A percentile compares a stretch with the other conserved stretches of the same genome.
These are phyloP conservation scores for Oncorhynchus mykiss DNA, from an alignment of 2,113 vertebrate species.

Conservation along the genomic window DNA sequence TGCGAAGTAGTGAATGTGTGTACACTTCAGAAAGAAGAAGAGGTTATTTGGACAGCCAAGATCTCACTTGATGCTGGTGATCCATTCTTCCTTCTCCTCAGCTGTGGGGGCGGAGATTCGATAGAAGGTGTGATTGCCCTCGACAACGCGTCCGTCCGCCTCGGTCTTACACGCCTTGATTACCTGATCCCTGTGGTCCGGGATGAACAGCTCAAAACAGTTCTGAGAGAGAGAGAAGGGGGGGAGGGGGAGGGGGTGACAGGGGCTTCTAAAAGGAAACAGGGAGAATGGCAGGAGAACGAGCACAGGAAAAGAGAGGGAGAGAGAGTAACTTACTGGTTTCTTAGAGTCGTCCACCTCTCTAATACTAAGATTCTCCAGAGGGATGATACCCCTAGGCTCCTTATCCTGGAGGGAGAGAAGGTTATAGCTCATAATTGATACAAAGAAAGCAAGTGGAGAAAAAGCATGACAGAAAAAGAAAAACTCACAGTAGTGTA, in stretches of 20 bases:
- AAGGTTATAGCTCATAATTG: not conserved
- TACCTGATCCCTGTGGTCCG: slow-evolving; percentile 95
- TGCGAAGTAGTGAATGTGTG: too few relatives aligned
- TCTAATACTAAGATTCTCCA: slow-evolving; percentile 94
- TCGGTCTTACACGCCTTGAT: slow-evolving; percentile 99
- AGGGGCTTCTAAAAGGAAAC: not conserved
- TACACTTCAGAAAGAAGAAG: too few relatives aligned
- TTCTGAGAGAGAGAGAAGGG: slow-evolving; percentile 73
- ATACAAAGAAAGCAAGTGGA: not conserved
- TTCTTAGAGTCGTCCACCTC: slow-evolving; percentile 97
- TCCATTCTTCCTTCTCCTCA: slow-evolving; percentile 97
- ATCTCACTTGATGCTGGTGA: slow-evolving; percentile 93
- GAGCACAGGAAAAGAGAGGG: not conserved
- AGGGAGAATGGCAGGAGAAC: not conserved
- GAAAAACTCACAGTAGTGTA: slow-evolving; percentile 88
- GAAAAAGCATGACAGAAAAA: too few relatives aligned
- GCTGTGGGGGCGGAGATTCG: slow-evolving; percentile 91
- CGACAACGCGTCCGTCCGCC: slow-evolving; percentile 92
- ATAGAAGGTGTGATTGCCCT: slow-evolving; percentile 97
- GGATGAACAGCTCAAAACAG: slow-evolving; percentile 97
- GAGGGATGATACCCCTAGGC: slow-evolving; percentile 93
- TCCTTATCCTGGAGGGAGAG: slow-evolving; percentile 87
- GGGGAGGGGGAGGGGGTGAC: not conserved
- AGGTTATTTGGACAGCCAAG: not conserved
- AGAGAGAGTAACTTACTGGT: slow-evolving; percentile 74